Evolutionary conservation across 2,797 vertebrate genomes (phyloP).

Genomic region (Cyclura pinguis): DNA sequence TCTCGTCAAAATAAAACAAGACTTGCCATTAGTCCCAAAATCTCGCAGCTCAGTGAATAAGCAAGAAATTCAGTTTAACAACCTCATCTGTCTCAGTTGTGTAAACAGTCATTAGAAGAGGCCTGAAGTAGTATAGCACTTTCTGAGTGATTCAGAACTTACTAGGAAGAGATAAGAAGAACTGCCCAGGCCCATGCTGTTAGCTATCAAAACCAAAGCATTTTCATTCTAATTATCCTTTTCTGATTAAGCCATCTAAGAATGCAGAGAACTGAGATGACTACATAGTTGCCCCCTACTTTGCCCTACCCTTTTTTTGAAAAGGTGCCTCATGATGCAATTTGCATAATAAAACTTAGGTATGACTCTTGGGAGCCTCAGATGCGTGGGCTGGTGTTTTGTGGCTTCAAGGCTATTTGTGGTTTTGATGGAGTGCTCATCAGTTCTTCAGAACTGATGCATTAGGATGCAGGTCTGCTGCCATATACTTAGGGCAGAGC

Average conservation of each 20-base stretch:
- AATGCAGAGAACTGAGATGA: neutral
- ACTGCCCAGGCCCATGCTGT: neutral
- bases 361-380: neutral
- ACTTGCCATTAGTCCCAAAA: neutral
- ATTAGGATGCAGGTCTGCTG: neutral
- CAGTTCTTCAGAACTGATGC: no score
- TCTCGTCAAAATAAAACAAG: neutral
- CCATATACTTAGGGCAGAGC: neutral
- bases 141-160: neutral
- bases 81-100: neutral
- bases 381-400: neutral
- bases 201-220: neutral
- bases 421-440: neutral
- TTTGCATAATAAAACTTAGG: neutral
- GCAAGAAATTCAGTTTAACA: neutral
- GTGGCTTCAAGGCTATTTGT: neutral
- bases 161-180: neutral
- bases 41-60: neutral
- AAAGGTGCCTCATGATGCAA: neutral
- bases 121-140: neutral
- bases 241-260: neutral
- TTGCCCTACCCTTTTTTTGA: neutral
- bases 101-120: neutral
- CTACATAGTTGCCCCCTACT: neutral
- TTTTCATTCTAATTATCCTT: neutral